A percentile compares a stretch with the other conserved stretches of the same genome.
Conservation (phyloP, 2,888 invertebrate species). For the Pristionchus entomophagus region DNA sequence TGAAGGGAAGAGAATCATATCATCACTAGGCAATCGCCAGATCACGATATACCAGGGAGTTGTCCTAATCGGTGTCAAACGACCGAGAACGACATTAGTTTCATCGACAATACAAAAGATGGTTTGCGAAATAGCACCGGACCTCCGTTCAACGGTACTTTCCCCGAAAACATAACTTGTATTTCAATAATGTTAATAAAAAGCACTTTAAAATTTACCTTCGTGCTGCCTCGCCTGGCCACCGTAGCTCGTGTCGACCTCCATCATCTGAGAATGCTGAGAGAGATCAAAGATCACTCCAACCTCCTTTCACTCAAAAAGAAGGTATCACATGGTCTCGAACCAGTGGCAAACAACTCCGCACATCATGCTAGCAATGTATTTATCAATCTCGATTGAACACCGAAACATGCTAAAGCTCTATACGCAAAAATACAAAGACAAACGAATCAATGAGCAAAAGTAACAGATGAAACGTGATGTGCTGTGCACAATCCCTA, state of each 20-base stretch:
- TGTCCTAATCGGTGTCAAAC: too few relatives aligned
- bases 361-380: not conserved
- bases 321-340: not conserved
- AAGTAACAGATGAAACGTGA: not conserved
- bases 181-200: not conserved
- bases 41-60: too few relatives aligned
- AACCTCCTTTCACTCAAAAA: too few relatives aligned
- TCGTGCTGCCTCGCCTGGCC: not conserved
- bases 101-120: not conserved
- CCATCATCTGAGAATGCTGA: conserved; percentile 25
- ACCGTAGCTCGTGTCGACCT: not conserved
- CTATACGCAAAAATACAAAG: too few relatives aligned
- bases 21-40: too few relatives aligned
- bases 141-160: too few relatives aligned
- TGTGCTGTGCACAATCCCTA: not conserved
- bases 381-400: not conserved
- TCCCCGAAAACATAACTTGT: not conserved
- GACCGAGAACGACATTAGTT: too few relatives aligned
- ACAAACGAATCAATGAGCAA: not conserved
- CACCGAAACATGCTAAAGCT: too few relatives aligned
- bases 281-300: not conserved
- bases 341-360: not conserved
- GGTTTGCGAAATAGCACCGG: too few relatives aligned
- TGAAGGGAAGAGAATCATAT: not conserved
- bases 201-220: too few relatives aligned